A percentile compares a stretch with the other conserved stretches of the same genome.
Evolutionary conservation across 1,140 invertebrate species (phyloP).

Genomic region (Drosophila melanogaster): DNA sequence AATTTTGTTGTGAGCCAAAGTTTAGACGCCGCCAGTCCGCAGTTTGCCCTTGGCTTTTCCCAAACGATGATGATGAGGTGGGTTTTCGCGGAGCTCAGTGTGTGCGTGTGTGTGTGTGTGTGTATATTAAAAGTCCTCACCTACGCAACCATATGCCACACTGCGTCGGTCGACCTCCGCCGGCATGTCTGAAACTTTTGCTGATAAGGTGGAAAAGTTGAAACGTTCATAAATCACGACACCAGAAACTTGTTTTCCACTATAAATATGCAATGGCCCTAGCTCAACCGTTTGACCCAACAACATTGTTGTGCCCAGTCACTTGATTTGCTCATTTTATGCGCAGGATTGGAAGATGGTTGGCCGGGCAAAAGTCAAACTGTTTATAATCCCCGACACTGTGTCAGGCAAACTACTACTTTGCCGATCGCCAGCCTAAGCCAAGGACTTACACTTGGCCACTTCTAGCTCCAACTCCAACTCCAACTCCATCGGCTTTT

Average conservation of each 20-base stretch:
- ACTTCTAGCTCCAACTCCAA: conserved; percentile 4
- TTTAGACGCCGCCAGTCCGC: conserved; percentile 71
- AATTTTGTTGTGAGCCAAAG: conserved; percentile 67
- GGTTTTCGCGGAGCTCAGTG: neutral
- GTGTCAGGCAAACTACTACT: conserved; percentile 57
- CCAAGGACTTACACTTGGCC: conserved; percentile 71
- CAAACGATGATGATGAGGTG: neutral
- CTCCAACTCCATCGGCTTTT: conserved; percentile 54
- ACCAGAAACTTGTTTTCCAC: conserved; percentile 77
- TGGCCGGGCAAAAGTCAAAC: conserved; percentile 38
- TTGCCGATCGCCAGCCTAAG: conserved; percentile 55
- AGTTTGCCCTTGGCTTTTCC: conserved; percentile 65
- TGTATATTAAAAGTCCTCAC: conserved; percentile 66
- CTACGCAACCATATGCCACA: conserved; percentile 61
- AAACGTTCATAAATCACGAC: conserved; percentile 82
- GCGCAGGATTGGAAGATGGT: neutral
- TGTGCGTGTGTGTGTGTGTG: conserved; percentile 23
- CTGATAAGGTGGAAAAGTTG: conserved; percentile 81
- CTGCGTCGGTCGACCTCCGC: conserved; percentile 12
- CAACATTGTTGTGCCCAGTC: conserved; percentile 51
- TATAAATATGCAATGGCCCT: conserved; percentile 69
- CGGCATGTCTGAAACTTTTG: conserved; percentile 63
- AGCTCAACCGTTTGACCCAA: conserved; percentile 8
- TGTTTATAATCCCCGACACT: conserved; percentile 60
- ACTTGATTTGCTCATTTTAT: conserved; percentile 57